Evolutionary conservation across 1,140 invertebrate species (phyloP).

Genomic region (Limonius californicus): DNA sequence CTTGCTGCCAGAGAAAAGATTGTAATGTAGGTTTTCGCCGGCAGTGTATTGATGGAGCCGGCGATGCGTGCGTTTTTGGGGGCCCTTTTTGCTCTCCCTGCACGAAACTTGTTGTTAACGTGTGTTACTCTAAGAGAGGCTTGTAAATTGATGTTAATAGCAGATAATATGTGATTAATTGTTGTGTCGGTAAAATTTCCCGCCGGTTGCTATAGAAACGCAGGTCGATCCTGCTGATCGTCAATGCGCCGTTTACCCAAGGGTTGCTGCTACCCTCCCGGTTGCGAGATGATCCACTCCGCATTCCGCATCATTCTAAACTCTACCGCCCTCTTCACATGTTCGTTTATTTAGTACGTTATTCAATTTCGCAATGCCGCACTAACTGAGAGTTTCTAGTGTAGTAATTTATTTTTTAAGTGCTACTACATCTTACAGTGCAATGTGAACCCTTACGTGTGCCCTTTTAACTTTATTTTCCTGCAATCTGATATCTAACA

Average conservation of each 20-base stretch:
- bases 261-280: conserved; percentile 10
- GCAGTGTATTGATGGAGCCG: neutral
- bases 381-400: neutral
- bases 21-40: neutral
- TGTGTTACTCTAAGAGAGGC: neutral
- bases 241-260: conserved; percentile 13
- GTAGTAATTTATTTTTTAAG: neutral
- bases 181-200: conserved; percentile 9
- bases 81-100: neutral
- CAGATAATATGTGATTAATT: conserved; percentile 8
- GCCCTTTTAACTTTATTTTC: neutral
- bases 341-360: conserved; percentile 3
- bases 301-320: conserved; percentile 11
- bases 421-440: neutral
- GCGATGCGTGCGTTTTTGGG: neutral
- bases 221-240: conserved; percentile 16
- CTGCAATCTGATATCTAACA: neutral
- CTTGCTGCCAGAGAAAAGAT: neutral
- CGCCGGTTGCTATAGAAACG: conserved; percentile 10
- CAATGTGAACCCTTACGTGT: neutral
- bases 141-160: neutral
- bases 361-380: neutral
- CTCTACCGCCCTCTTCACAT: conserved; percentile 5
- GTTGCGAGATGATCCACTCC: conserved; percentile 14
- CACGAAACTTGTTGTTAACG: neutral